Evolutionary conservation across 2,797 vertebrate genomes (phyloP).

Genomic region (Siniperca undulata): DNA sequence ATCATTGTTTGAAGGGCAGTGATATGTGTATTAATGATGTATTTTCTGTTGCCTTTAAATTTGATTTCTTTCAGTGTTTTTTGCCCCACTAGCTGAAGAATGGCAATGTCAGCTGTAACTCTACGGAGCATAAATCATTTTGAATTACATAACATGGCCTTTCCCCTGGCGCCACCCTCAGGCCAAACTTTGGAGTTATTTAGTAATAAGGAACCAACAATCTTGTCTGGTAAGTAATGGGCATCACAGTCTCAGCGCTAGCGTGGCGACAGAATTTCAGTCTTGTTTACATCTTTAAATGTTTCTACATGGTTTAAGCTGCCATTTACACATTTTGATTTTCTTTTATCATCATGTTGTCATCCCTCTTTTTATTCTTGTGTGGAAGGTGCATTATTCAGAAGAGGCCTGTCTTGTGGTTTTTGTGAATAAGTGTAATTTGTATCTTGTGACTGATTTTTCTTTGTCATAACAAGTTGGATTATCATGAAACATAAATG

Average conservation of each 20-base stretch:
- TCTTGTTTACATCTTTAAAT: constrained; percentile 45
- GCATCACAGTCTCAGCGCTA: neutral
- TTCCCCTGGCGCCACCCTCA: constrained; percentile 61
- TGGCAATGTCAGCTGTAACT: neutral
- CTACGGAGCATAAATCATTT: neutral
- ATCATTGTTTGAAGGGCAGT: constrained; percentile 15
- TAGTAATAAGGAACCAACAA: neutral
- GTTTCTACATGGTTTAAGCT: constrained; percentile 16
- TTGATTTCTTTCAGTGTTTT: constrained; percentile 30
- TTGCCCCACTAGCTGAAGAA: neutral
- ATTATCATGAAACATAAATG: constrained; percentile 32
- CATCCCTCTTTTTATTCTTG: constrained; percentile 16
- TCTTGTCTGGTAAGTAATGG: neutral
- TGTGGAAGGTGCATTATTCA: constrained; percentile 52
- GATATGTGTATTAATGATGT: constrained; percentile 3
- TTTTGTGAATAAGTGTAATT: constrained; percentile 49
- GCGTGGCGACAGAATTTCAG: constrained; percentile 7
- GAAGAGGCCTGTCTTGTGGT: constrained; percentile 15
- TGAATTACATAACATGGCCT: constrained; percentile 3
- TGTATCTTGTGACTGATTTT: constrained; percentile 56
- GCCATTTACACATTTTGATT: constrained; percentile 13
- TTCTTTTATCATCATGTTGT: constrained; percentile 12
- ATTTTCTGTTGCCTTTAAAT: constrained; percentile 35
- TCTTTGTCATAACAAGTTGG: constrained; percentile 46
- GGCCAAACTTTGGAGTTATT: constrained; percentile 12